Conservation (phyloP, 2,113 vertebrate species). For the Plotosus lineatus region DNA sequence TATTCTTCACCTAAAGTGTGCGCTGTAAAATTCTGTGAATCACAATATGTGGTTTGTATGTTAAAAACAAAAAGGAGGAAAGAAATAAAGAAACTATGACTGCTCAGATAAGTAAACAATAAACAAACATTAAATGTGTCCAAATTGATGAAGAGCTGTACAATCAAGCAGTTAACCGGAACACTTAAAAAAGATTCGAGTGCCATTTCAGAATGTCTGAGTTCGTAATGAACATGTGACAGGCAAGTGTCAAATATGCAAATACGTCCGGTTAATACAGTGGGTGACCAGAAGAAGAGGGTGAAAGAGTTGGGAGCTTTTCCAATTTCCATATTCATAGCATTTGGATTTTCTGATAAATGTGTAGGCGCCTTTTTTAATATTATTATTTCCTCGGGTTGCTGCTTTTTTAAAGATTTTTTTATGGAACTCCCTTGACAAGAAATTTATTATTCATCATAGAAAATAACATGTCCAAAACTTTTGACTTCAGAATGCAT, state of each 20-base stretch:
- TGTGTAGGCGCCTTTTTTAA: not conserved
- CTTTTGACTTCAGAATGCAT: not conserved
- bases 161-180: not conserved
- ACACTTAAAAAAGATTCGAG: not conserved
- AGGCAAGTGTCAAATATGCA: slow-evolving; percentile 1
- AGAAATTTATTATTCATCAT: not conserved
- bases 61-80: too few relatives aligned
- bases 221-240: not conserved
- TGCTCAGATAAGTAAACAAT: not conserved
- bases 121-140: not conserved
- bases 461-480: slow-evolving; percentile 11
- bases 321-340: slow-evolving; percentile 15
- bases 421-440: not conserved
- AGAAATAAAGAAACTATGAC: not conserved
- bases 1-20: not conserved
- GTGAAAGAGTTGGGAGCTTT: not conserved
- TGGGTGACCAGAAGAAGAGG: not conserved
- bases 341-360: not conserved
- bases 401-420: not conserved
- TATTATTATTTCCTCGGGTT: not conserved
- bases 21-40: not conserved
- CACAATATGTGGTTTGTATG: too few relatives aligned
- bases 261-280: not conserved
- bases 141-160: not conserved
- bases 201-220: not conserved